Evolutionary conservation across 2,797 vertebrate genomes (phyloP).

Genomic region (Anabacerthia variegaticeps): DNA sequence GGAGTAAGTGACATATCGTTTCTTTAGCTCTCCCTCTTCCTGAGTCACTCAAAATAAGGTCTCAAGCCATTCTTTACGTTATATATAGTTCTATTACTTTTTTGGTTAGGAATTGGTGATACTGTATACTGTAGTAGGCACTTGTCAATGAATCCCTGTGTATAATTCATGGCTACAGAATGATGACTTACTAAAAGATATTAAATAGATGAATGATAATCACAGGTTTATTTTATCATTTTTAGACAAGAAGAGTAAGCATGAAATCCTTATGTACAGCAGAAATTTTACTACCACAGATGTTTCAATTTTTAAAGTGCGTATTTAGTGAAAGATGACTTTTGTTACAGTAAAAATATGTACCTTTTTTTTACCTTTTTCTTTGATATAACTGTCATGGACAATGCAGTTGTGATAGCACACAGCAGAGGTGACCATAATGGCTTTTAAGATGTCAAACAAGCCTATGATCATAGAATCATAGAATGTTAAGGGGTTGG

Average conservation of each 20-base stretch:
- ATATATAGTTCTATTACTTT: background rate
- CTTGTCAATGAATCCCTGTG: background rate
- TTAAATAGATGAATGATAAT: background rate
- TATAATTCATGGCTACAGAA: background rate
- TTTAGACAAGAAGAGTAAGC: background rate
- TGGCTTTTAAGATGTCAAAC: background rate
- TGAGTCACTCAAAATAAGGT: background rate
- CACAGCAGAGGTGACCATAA: background rate
- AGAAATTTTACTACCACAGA: background rate
- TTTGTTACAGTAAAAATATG: background rate
- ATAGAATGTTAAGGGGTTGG: background rate
- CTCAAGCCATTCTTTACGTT: background rate
- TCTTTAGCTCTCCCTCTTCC: slow-evolving; percentile 59
- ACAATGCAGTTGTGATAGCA: background rate
- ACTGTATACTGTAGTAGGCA: background rate
- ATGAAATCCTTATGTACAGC: background rate
- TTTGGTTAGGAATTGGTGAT: background rate
- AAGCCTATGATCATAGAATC: background rate
- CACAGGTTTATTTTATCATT: background rate
- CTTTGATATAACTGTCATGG: background rate
- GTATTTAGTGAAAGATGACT: background rate
- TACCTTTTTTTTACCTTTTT: background rate
- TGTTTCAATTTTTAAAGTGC: background rate
- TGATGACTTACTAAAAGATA: background rate
- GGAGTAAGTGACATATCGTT: slow-evolving; percentile 7